Evolutionary conservation across 2,797 vertebrate species (phyloP).

Genomic region (Crypturellus tataupa): DNA sequence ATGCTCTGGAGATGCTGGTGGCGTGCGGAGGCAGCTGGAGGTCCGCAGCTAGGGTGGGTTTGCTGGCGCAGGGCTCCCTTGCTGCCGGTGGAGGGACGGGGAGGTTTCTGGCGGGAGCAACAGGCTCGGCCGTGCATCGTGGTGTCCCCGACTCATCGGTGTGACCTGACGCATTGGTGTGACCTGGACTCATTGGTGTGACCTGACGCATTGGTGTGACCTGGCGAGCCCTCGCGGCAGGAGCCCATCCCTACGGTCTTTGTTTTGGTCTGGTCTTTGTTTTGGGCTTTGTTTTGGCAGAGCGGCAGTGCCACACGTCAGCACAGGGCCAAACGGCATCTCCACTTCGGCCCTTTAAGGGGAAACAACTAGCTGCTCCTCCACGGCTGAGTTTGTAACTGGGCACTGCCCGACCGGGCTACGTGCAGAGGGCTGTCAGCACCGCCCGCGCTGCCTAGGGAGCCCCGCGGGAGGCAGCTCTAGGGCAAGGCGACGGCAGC

Average conservation of each 20-base stretch:
- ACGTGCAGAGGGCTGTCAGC: not conserved
- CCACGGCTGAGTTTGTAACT: not conserved
- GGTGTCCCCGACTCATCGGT: rapidly evolving
- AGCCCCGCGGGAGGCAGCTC: not conserved
- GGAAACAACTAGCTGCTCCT: rapidly evolving
- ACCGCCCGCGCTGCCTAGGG: not conserved
- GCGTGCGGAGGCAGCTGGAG: too few relatives aligned
- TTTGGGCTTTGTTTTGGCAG: not conserved
- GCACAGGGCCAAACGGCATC: rapidly evolving
- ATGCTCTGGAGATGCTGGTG: not conserved
- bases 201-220: too few relatives aligned
- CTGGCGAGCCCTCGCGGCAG: not conserved
- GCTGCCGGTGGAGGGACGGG: not conserved
- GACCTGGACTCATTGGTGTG: too few relatives aligned
- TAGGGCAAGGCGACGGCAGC: not conserved
- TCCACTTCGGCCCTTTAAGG: rapidly evolving
- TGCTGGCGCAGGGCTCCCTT: not conserved
- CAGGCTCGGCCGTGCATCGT: not conserved
- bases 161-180: not conserved
- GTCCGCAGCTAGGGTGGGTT: not conserved
- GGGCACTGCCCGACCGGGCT: too few relatives aligned
- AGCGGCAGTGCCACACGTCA: not conserved
- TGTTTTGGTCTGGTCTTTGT: too few relatives aligned
- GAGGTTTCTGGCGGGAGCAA: not conserved
- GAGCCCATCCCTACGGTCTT: not conserved